A percentile compares a stretch with the other conserved stretches of the same genome.
Conservation (phyloP, 2,888 invertebrate genomes). For the Lordiphosa fenestrarum region DNA sequence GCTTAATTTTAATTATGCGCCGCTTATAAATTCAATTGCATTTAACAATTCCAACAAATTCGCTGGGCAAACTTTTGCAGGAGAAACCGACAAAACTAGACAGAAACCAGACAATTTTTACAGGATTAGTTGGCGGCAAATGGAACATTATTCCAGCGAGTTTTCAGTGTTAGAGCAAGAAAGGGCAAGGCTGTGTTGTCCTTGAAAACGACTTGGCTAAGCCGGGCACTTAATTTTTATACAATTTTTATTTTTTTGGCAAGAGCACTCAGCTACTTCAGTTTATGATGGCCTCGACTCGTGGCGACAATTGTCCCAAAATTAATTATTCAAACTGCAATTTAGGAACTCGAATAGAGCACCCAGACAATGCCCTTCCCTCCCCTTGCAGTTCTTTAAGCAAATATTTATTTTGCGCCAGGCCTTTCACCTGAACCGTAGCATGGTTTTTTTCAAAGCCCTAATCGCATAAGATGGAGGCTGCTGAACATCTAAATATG, state of each 20-base stretch:
- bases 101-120: conserved; percentile 59
- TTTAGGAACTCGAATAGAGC: conserved; percentile 41
- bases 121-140: conserved; percentile 64
- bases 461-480: too few relatives aligned
- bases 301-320: conserved; percentile 47
- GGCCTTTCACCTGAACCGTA: conserved; percentile 47
- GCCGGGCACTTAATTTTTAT: conserved; percentile 26
- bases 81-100: conserved; percentile 31
- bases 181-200: conserved; percentile 21
- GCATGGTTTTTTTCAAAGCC: conserved; percentile 12
- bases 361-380: conserved; percentile 27
- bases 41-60: conserved; percentile 68
- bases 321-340: conserved; percentile 66
- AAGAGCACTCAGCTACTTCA: conserved; percentile 37
- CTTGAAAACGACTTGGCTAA: conserved; percentile 16
- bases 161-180: conserved; percentile 18
- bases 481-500: conserved; percentile 1
- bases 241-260: conserved; percentile 19
- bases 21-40: conserved; percentile 73
- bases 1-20: conserved; percentile 71
- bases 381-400: conserved; percentile 15
- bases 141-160: conserved; percentile 66
- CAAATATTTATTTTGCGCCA: conserved; percentile 44
- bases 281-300: conserved; percentile 58
- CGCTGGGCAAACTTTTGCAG: conserved; percentile 36